These are phyloP conservation scores for Alouatta palliata DNA, from an alignment of 2,113 vertebrate genomes.

Conservation along the genomic window DNA sequence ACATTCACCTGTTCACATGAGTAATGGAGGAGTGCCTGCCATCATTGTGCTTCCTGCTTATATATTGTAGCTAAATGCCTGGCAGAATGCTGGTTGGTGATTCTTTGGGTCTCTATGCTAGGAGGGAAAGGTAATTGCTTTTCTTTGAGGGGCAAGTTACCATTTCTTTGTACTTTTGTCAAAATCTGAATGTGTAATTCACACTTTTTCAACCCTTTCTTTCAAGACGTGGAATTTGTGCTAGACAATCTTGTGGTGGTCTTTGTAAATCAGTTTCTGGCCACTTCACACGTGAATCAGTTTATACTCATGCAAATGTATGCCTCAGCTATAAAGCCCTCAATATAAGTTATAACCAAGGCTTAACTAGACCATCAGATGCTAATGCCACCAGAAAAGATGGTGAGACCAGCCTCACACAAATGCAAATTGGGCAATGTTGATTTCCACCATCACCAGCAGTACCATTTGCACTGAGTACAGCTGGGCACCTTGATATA, in stretches of 20 bases:
- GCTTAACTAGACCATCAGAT: not conserved
- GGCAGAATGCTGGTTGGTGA: not conserved
- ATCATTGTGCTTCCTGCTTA: not conserved
- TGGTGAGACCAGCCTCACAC: not conserved
- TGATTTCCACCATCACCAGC: not conserved
- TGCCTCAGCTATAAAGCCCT: not conserved
- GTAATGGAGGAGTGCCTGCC: too few relatives aligned
- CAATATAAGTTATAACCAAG: not conserved
- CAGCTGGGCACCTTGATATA: too few relatives aligned
- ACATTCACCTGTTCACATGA: not conserved
- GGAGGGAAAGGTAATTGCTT: not conserved
- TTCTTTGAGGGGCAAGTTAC: not conserved
- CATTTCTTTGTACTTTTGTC: not conserved
- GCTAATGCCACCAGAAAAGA: not conserved
- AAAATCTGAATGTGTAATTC: not conserved
- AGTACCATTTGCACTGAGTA: not conserved
- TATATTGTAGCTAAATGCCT: not conserved
- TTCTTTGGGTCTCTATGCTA: not conserved
- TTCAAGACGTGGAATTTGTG: not conserved
- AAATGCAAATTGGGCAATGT: not conserved
- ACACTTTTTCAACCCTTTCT: not conserved
- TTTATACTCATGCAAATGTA: not conserved
- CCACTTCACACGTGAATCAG: not conserved
- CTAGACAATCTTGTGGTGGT: not conserved
- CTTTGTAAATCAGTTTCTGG: not conserved